Percentiles rank a stretch among this genome's conserved stretches.
Conservation (phyloP, 2,113 vertebrate species). For the Chloroceryle aenea region DNA sequence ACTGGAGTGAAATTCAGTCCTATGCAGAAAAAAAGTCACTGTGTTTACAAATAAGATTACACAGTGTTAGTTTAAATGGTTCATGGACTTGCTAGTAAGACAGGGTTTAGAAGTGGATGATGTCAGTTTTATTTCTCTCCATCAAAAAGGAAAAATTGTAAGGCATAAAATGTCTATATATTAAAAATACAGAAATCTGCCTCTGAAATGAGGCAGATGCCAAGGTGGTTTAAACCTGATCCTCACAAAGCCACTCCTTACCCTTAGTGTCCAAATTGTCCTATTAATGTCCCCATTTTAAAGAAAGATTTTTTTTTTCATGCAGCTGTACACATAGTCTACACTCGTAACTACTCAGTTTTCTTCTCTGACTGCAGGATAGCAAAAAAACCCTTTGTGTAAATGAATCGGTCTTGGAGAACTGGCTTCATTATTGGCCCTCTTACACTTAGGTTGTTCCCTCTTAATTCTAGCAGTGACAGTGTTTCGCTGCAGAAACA, state of each 20-base stretch:
- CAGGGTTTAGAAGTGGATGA: neutral
- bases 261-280: neutral
- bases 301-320: neutral
- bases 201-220: neutral
- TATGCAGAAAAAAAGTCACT: neutral
- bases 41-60: neutral
- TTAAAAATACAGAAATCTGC: neutral
- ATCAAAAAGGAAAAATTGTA: neutral
- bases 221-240: neutral
- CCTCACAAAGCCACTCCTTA: neutral
- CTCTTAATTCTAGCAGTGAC: neutral
- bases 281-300: neutral
- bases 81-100: neutral
- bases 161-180: neutral
- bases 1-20: neutral
- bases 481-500: neutral
- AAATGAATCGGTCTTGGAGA: neutral
- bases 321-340: neutral
- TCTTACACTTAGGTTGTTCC: neutral
- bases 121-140: neutral
- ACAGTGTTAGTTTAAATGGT: neutral
- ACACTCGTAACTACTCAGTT: neutral
- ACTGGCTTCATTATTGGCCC: neutral
- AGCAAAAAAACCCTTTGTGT: neutral
- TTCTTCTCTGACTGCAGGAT: neutral